Conservation (phyloP, 2,113 vertebrate genomes). For the Isichthys henryi region DNA sequence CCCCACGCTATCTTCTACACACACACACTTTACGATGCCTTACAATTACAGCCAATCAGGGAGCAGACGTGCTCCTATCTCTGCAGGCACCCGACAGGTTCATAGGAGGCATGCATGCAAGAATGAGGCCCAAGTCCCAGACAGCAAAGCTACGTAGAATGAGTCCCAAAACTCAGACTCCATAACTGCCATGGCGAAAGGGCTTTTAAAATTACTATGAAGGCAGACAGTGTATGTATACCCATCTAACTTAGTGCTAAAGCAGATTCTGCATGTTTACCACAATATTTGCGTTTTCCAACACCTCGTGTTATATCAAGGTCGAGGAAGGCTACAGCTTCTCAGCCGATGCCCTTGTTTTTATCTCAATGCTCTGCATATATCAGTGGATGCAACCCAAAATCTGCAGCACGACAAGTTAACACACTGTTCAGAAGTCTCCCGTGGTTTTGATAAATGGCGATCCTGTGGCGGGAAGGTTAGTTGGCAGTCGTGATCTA, state of each 20-base stretch:
- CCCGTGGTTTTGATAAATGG: not conserved
- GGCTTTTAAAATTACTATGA: not conserved
- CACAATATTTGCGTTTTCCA: not conserved
- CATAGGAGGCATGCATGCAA: not conserved
- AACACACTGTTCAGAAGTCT: slow-evolving; percentile 14
- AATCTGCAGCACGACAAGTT: not conserved
- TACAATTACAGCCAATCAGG: not conserved
- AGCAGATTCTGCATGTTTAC: not conserved
- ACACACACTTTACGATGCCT: not conserved
- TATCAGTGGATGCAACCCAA: slow-evolving; percentile 4
- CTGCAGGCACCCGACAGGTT: not conserved
- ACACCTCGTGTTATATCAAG: not conserved
- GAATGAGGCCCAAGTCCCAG: not conserved
- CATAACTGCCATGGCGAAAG: not conserved
- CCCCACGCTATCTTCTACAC: not conserved
- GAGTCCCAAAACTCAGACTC: not conserved
- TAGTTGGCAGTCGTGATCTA: not conserved
- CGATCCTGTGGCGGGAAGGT: not conserved
- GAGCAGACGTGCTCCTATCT: not conserved
- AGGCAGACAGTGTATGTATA: not conserved
- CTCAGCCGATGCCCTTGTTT: not conserved
- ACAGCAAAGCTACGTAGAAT: not conserved
- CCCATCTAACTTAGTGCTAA: not conserved
- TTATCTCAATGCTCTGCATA: not conserved
- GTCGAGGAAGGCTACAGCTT: not conserved